Percentiles rank a stretch among this genome's conserved stretches.
phyloP scores from a whole-genome alignment of 1,140 invertebrate genomes.

The Armadillidium nasatum region DNA sequence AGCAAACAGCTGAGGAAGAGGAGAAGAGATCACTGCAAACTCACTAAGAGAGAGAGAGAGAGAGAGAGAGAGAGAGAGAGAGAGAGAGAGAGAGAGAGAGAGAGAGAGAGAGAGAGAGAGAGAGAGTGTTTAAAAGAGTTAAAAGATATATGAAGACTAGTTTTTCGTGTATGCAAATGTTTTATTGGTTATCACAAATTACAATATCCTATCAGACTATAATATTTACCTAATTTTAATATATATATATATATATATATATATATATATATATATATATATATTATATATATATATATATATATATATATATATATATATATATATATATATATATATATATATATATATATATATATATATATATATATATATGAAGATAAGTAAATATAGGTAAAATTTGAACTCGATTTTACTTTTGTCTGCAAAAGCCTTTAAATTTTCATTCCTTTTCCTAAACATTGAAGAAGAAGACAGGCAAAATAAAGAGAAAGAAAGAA shows the following conservation, averaged over 20 bases:
- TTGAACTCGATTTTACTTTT: not conserved
- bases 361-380: slow-evolving; percentile 7
- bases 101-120: no score
- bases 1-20: no score
- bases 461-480: not conserved
- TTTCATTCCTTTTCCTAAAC: not conserved
- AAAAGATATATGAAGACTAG: no score
- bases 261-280: not conserved
- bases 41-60: no score
- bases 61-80: no score
- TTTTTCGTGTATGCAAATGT: not conserved
- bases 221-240: not conserved
- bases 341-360: slow-evolving; percentile 15
- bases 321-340: slow-evolving; percentile 15
- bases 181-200: not conserved
- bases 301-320: slow-evolving; percentile 1
- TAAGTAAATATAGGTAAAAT: not conserved
- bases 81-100: no score
- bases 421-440: not conserved
- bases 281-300: not conserved
- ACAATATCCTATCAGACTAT: not conserved
- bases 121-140: no score
- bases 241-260: not conserved
- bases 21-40: no score
- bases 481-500: not conserved